phyloP scores from a whole-genome alignment of 2,888 invertebrate genomes.

The Aromia moschata region DNA sequence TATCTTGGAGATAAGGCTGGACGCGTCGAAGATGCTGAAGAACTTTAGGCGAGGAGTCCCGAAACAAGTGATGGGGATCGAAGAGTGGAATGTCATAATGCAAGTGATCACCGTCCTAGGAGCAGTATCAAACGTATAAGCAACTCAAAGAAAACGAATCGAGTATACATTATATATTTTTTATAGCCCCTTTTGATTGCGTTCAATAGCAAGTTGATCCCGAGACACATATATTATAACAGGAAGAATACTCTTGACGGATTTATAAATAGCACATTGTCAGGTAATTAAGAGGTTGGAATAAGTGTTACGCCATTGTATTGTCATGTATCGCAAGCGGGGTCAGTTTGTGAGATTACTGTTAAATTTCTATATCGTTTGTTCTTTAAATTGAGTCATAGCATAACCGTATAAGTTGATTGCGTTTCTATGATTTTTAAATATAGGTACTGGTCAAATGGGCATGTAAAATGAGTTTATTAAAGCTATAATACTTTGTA shows the following conservation, averaged over 20 bases:
- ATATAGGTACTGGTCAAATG: no score
- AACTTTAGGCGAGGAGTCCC: conserved; percentile 43
- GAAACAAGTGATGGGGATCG: conserved; percentile 37
- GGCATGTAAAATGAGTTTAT: no score
- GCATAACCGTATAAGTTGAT: no score
- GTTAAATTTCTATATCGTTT: no score
- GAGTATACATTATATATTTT: no score
- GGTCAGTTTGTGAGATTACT: no score
- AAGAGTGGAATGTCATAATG: conserved; percentile 45
- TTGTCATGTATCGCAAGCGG: no score
- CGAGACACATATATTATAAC: conserved; percentile 40
- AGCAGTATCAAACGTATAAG: conserved; percentile 46
- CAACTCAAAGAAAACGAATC: no score
- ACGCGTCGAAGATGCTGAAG: conserved; percentile 40
- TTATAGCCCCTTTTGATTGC: conserved; percentile 50
- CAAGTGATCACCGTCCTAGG: conserved; percentile 43
- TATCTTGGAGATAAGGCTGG: conserved; percentile 66
- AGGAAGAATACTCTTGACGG: conserved; percentile 29
- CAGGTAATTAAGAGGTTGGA: conserved; percentile 36
- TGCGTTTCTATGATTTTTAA: no score
- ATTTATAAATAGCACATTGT: conserved; percentile 44
- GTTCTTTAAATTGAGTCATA: no score
- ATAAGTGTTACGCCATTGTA: no score
- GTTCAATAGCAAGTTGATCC: conserved; percentile 47
- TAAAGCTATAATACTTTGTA: conserved; percentile 25